Base-by-base conservation (phyloP, 2,113 vertebrate genomes). In the Ciconia boyciana region DNA sequence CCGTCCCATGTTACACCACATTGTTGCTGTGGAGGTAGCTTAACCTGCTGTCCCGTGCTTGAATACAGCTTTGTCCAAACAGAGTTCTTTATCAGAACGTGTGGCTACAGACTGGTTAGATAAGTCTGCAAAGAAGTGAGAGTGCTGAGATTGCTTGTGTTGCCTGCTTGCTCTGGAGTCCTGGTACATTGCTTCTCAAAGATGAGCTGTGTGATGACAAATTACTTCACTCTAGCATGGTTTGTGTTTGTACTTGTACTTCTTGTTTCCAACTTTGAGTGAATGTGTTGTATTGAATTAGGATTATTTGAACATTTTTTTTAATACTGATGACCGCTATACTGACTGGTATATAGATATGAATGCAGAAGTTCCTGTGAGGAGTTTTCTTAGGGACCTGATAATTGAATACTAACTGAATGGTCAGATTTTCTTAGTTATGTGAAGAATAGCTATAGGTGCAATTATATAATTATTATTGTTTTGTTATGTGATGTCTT, bases 1-100 rank as follows among this genome's bases (percentile, higher is more conserved):
- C 4, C 48, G 21, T 52, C 8, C 1, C 0, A 3, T 15, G 2
- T 88, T 57, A 28, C 9, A 61, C 13, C 9, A 31, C 10, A 11
- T 65, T 41, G 21, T 55, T 85, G 24, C 80, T 48, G 54, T 32
- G 55, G 17, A 39, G 43, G 51, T 61, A 77, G 24, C 21, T 51
- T 88, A 62, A 41, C 17, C 25, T 48, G 48, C 36, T 90, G 25
- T 44, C n/a, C 43, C 26, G 36, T 58, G 28, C 13, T 16, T 90
- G 58, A 76, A 11, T 31, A 58, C 9, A 62, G 4, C 41, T 41
- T 74, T 83, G 51, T 78, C 11, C 51, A 55, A 32, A 51, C 31
- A 13, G 25, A 16, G 13, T 43, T 62, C 28, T 66, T 71, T 43
- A 21, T 65, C 5, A 1, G 34, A 34, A 54, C 0, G 3, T 18